phyloP scores from a whole-genome alignment of 1,140 invertebrate genomes.

The Prorops nasuta region DNA sequence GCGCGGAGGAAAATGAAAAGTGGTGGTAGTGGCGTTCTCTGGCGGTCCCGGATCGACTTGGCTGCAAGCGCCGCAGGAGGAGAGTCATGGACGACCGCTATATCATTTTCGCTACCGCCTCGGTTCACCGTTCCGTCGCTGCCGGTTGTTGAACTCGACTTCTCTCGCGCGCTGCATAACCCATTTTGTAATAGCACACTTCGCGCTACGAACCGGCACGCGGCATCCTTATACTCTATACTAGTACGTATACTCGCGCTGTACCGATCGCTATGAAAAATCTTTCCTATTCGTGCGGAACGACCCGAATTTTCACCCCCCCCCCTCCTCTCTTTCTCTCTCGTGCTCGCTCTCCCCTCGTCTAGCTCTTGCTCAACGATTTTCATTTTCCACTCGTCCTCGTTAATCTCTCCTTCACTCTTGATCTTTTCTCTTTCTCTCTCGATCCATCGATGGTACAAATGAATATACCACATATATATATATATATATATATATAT shows the following conservation, averaged over 20 bases:
- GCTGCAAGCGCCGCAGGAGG: no score
- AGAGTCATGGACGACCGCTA: slow-evolving; percentile 43
- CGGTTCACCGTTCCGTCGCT: slow-evolving; percentile 41
- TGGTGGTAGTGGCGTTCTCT: slow-evolving; percentile 33
- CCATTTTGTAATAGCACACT: slow-evolving; percentile 58
- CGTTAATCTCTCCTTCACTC: no score
- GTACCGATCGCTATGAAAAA: no score
- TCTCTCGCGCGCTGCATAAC: slow-evolving; percentile 54
- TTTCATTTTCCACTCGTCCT: no score
- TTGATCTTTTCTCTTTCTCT: background rate
- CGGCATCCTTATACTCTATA: slow-evolving; percentile 24
- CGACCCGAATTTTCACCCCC: no score
- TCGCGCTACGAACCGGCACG: slow-evolving; percentile 36
- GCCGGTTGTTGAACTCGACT: slow-evolving; percentile 49
- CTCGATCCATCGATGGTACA: background rate
- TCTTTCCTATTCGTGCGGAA: no score
- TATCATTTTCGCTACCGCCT: slow-evolving; percentile 51
- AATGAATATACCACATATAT: no score
- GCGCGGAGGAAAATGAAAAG: background rate
- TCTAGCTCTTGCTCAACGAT: no score
- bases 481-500: no score
- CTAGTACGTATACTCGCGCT: slow-evolving; percentile 16
- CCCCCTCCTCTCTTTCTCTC: background rate
- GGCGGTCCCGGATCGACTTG: no score
- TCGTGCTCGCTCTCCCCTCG: background rate